These are phyloP conservation scores for Hipposideros armiger DNA, from an alignment of 2,113 vertebrate species.

Conservation along the genomic window DNA sequence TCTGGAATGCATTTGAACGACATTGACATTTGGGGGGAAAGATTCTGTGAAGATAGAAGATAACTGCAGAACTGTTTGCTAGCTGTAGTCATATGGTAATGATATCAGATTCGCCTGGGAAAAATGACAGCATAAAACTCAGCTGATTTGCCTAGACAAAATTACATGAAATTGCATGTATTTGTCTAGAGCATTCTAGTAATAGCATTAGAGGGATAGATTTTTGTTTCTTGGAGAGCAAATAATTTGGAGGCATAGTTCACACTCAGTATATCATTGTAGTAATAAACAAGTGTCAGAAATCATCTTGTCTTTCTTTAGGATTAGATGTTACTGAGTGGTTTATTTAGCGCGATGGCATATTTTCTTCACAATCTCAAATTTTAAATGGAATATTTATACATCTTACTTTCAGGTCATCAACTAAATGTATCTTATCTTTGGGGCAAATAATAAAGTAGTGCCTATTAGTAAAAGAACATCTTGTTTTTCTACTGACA, in stretches of 20 bases:
- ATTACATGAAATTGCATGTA: constrained; percentile 44
- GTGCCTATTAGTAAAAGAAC: constrained; percentile 24
- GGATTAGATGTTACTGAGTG: not conserved
- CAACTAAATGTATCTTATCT: not conserved
- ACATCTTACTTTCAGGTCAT: constrained; percentile 36
- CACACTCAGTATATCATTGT: not conserved
- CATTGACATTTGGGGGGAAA: constrained; percentile 78
- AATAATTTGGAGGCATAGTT: constrained; percentile 64
- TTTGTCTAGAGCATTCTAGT: constrained; percentile 70
- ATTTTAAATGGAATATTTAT: constrained; percentile 16
- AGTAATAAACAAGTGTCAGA: constrained; percentile 59
- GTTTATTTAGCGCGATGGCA: not conserved
- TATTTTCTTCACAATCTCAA: constrained; percentile 47
- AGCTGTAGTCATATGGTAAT: constrained; percentile 74
- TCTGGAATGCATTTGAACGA: constrained; percentile 82
- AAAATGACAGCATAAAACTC: constrained; percentile 72
- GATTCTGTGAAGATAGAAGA: constrained; percentile 61
- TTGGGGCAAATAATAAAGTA: constrained; percentile 1
- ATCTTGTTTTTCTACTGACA: constrained; percentile 25
- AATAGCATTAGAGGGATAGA: constrained; percentile 54
- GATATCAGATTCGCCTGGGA: constrained; percentile 73
- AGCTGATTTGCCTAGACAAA: constrained; percentile 73
- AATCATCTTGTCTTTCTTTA: constrained; percentile 28
- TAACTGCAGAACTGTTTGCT: constrained; percentile 68
- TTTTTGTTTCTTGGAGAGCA: constrained; percentile 68